Evolutionary conservation across 1,140 invertebrate genomes (phyloP).

Genomic region (Macrostomum lignano): DNA sequence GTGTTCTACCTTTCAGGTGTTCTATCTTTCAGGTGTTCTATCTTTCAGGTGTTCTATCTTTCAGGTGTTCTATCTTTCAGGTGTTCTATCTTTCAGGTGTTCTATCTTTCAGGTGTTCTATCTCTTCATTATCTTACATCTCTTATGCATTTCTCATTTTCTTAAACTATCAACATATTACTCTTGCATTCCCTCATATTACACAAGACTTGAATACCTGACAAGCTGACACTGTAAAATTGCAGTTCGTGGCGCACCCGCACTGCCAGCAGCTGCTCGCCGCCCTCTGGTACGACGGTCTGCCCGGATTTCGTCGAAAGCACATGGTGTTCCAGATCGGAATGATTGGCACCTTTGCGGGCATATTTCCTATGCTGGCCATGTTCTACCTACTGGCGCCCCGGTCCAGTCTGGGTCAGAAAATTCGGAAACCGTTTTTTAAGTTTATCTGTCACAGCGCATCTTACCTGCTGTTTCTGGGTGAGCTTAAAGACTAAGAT

Average conservation of each 20-base stretch:
- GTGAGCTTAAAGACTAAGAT: conserved; percentile 27
- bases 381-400: conserved; percentile 69
- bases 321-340: conserved; percentile 53
- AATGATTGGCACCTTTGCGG: conserved; percentile 61
- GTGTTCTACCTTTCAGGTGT: too few species aligned
- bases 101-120: too few species aligned
- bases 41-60: too few species aligned
- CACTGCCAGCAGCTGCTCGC: conserved; percentile 87
- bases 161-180: too few species aligned
- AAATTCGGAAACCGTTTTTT: conserved; percentile 82
- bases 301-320: conserved; percentile 76
- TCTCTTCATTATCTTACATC: too few species aligned
- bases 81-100: too few species aligned
- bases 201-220: too few species aligned
- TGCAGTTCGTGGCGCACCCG: conserved; percentile 69
- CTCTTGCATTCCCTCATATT: too few species aligned
- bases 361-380: conserved; percentile 72
- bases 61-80: too few species aligned
- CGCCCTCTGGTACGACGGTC: conserved; percentile 86
- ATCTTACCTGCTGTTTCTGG: conserved; percentile 80
- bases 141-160: too few species aligned
- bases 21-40: too few species aligned
- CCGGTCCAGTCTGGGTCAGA: conserved; percentile 55
- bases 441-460: conserved; percentile 94
- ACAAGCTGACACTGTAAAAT: too few species aligned